Base-by-base conservation (phyloP, 2,113 vertebrate genomes). In the Salvelinus sp. region DNA sequence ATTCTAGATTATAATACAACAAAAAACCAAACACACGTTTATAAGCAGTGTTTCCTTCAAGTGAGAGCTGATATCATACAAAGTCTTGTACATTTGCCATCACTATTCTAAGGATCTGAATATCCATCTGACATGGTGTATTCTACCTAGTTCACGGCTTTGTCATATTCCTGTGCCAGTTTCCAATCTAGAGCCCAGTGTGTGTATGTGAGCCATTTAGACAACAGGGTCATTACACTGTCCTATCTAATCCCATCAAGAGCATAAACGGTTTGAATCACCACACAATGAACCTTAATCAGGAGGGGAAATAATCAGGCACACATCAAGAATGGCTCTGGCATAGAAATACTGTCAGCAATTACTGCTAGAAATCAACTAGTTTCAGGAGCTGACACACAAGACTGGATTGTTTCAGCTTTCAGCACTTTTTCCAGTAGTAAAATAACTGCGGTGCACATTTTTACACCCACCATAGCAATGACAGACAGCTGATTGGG, bases 211-310 rank as follows among this genome's bases (percentile, higher is more conserved):
- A 91, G 82, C 82, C 72, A 69, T 79, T 89, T 81, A 75, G 84
- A 91, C 85, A 91, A 87, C 87, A 89, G 78, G 83, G 88, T 87
- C 88, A 86, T 91, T 87, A 86, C 79, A 88, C 79, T 90, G 89
- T 93, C 90, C 79, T 75, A 57, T 89, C 82, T 90, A 88, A 91
- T 93, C 88, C 88, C 72, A 82, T 90, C 88, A 86, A 79, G 78
- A 69, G 82, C 83, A 76, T 78, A 87, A 88, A 89, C 78, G 80
- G 80, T 48, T 84, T 78, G 79, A 85, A 86, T 90, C 88, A 83
- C 72, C 86, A 79, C 70, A 67, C 72, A 85, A 77, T 72, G 82
- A 85, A 85, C 71, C 76, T 87, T 87, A 86, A 88, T 89, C 89
- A 87, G 86, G 85, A 84, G 76, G 57, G 80, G 82, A 84, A 86